A percentile compares a stretch with the other conserved stretches of the same genome.
Conservation (phyloP, 2,113 vertebrate species). For the Datnioides undecimradiatus region DNA sequence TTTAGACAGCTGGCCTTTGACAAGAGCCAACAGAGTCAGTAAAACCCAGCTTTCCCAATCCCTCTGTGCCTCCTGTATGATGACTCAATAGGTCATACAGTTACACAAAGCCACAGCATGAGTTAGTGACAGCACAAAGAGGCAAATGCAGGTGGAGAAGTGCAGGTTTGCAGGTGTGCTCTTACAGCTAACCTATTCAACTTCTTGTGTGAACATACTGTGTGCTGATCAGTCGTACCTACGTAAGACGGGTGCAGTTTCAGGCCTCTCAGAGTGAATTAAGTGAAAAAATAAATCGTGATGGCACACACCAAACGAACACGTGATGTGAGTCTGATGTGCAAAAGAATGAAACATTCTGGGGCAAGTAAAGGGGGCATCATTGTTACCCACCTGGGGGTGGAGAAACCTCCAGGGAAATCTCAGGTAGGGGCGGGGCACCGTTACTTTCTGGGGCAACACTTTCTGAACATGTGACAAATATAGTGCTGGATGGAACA, state of each 20-base stretch:
- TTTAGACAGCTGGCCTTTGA: slow-evolving; percentile 1
- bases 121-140: slow-evolving; percentile 53
- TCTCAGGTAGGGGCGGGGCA: slow-evolving; percentile 76
- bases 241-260: slow-evolving; percentile 62
- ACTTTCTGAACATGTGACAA: slow-evolving; percentile 85
- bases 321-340: slow-evolving; percentile 76
- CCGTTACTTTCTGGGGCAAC: slow-evolving; percentile 81
- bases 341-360: slow-evolving; percentile 56
- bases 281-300: slow-evolving; percentile 47
- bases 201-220: slow-evolving; percentile 23
- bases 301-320: slow-evolving; percentile 71
- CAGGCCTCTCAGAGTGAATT: slow-evolving; percentile 65
- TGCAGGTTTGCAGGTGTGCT: slow-evolving; percentile 7
- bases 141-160: slow-evolving; percentile 37
- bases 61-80: slow-evolving; percentile 52
- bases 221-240: slow-evolving; percentile 42
- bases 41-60: slow-evolving; percentile 54
- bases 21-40: slow-evolving; percentile 23
- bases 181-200: slow-evolving; percentile 24
- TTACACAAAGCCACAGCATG: slow-evolving; percentile 45
- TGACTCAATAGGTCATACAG: slow-evolving; percentile 43
- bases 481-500: slow-evolving; percentile 82
- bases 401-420: slow-evolving; percentile 82
- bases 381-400: slow-evolving; percentile 83
- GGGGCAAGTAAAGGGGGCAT: slow-evolving; percentile 14